Percentiles rank a stretch among this genome's conserved stretches.
These are phyloP conservation scores for Prosopocoilus inquinatus DNA, from an alignment of 2,888 invertebrate species.

Conservation along the genomic window DNA sequence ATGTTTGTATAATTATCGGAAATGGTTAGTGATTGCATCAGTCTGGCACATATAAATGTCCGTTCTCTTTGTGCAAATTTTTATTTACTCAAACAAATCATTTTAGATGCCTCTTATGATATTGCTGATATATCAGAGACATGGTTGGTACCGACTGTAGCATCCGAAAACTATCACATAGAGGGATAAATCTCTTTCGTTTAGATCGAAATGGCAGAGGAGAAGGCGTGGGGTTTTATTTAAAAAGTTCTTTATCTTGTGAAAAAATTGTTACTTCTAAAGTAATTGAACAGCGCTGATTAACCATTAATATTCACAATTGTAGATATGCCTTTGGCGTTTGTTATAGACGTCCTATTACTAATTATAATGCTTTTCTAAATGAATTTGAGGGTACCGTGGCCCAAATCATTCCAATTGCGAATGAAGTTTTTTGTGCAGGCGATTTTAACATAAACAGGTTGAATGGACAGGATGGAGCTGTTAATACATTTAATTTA, in stretches of 20 bases:
- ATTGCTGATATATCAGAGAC: background rate
- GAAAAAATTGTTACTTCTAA: background rate
- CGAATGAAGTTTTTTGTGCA: background rate
- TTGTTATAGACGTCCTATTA: background rate
- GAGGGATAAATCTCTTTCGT: background rate
- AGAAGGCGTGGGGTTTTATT: background rate
- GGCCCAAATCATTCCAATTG: background rate
- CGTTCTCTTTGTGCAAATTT: too few species aligned
- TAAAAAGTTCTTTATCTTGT: background rate
- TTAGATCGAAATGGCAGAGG: background rate
- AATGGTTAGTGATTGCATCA: too few species aligned
- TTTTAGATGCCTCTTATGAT: background rate
- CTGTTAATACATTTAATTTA: background rate
- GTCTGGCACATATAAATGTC: too few species aligned
- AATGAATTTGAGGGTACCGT: background rate
- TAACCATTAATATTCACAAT: background rate
- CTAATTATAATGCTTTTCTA: background rate
- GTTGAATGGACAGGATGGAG: background rate
- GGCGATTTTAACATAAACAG: background rate
- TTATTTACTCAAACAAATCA: background rate
- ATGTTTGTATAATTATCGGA: too few species aligned
- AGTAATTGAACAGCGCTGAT: background rate
- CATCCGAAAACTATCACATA: background rate
- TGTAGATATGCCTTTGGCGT: background rate
- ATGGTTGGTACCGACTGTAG: background rate